Conservation (phyloP, 2,888 invertebrate genomes). For the Acrocera orbiculus region DNA sequence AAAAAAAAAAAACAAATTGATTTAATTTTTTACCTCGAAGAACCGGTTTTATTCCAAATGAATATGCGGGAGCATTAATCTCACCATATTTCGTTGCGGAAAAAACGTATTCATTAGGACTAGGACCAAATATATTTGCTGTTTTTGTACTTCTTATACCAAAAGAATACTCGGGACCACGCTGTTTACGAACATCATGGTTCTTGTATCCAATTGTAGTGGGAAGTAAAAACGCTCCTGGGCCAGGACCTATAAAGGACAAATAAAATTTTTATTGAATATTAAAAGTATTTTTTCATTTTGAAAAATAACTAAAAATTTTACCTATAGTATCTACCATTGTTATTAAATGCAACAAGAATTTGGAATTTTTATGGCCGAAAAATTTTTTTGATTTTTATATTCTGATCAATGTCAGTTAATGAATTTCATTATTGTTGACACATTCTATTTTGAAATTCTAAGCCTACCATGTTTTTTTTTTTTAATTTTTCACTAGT, state of each 20-base stretch:
- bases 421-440: no score
- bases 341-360: no score
- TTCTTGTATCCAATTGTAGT: conserved; percentile 37
- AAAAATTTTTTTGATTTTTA: no score
- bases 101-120: conserved; percentile 23
- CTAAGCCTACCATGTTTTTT: no score
- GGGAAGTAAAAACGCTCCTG: conserved; percentile 39
- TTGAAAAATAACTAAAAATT: no score
- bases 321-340: no score
- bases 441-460: no score
- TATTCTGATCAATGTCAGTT: no score
- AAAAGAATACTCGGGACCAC: conserved; percentile 32
- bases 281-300: no score
- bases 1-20: background rate
- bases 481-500: no score
- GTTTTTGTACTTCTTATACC: conserved; percentile 15
- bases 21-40: conserved; percentile 14
- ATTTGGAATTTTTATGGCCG: no score
- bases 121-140: conserved; percentile 19
- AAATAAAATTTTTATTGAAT: no score
- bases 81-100: conserved; percentile 20
- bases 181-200: conserved; percentile 37
- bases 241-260: conserved; percentile 49
- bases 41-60: conserved; percentile 30
- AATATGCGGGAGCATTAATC: conserved; percentile 29